Conservation (phyloP, 1,140 invertebrate species). For the Bombus impatiens region DNA sequence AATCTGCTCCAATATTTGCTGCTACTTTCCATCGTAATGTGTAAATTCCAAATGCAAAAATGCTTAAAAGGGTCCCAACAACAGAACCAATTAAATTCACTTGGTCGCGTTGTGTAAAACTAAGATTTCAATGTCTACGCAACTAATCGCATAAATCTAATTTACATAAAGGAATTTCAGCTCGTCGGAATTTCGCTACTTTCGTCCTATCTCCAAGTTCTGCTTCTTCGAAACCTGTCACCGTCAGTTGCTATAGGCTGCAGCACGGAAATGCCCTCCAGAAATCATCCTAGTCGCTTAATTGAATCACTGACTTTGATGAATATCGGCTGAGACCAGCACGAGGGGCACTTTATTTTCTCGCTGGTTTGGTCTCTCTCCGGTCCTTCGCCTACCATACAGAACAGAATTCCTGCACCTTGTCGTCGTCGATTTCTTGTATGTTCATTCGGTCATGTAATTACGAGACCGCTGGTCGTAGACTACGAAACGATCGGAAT, state of each 20-base stretch:
- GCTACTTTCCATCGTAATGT: not conserved
- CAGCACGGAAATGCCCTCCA: slow-evolving; percentile 48
- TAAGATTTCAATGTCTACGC: not conserved
- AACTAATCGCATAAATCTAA: not conserved
- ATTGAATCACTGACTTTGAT: slow-evolving; percentile 77
- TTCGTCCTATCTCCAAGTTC: not conserved
- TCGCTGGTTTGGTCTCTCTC: slow-evolving; percentile 21
- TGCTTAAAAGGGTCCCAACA: not conserved
- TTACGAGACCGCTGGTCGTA: slow-evolving; percentile 50
- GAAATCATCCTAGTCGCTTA: slow-evolving; percentile 72
- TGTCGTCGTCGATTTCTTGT: slow-evolving; percentile 56
- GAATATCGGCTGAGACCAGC: slow-evolving; percentile 67
- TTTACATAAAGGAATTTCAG: not conserved
- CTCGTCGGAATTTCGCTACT: slow-evolving; percentile 7
- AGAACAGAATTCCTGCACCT: slow-evolving; percentile 35
- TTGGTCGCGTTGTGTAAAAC: not conserved
- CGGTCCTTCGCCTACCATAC: not conserved
- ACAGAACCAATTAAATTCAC: not conserved
- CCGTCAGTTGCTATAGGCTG: slow-evolving; percentile 44
- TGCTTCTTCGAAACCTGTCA: not conserved
- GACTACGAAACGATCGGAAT: slow-evolving; percentile 27
- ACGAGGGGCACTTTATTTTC: slow-evolving; percentile 65
- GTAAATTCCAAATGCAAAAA: not conserved
- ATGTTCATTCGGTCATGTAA: slow-evolving; percentile 68
- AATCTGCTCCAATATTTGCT: not conserved